Evolutionary conservation across 2,113 vertebrate species (phyloP).

Genomic region (Cichladusa arquata): DNA sequence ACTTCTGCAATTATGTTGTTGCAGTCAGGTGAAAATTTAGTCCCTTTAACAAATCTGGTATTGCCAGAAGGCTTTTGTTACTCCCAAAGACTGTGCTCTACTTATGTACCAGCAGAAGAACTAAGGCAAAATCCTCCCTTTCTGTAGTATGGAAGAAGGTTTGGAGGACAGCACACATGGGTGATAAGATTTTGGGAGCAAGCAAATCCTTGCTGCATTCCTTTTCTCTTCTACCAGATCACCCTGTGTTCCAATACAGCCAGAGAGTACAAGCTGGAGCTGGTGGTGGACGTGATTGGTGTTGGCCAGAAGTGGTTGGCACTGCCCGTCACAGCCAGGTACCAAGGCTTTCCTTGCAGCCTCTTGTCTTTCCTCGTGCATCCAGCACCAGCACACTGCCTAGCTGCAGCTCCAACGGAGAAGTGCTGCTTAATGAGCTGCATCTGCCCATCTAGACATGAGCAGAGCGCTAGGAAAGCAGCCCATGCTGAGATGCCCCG

Average conservation of each 20-base stretch:
- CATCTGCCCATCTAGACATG: not conserved
- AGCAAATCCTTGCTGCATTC: not conserved
- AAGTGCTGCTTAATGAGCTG: not conserved
- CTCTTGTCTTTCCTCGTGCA: rapidly evolving
- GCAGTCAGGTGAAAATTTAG: not conserved
- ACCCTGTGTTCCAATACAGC: conserved; percentile 87
- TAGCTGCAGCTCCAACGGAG: not conserved
- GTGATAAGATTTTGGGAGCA: not conserved
- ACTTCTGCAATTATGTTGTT: not conserved
- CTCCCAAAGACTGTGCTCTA: not conserved
- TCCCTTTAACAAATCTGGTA: not conserved
- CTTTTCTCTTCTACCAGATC: conserved; percentile 73
- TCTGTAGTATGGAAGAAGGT: rapidly evolving
- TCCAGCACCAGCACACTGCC: not conserved
- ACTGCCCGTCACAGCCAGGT: conserved; percentile 85
- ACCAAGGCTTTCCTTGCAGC: not conserved
- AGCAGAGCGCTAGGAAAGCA: not conserved
- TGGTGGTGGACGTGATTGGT: conserved; percentile 83
- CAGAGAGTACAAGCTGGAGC: conserved; percentile 71
- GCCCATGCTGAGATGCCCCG: not conserved
- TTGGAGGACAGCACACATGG: not conserved
- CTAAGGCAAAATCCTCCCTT: not conserved
- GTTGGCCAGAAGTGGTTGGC: conserved; percentile 78
- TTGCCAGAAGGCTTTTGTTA: not conserved
- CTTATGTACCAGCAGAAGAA: not conserved